A percentile compares a stretch with the other conserved stretches of the same genome.
These are phyloP conservation scores for Dryas iulia DNA, from an alignment of 1,140 invertebrate species.

Conservation along the genomic window DNA sequence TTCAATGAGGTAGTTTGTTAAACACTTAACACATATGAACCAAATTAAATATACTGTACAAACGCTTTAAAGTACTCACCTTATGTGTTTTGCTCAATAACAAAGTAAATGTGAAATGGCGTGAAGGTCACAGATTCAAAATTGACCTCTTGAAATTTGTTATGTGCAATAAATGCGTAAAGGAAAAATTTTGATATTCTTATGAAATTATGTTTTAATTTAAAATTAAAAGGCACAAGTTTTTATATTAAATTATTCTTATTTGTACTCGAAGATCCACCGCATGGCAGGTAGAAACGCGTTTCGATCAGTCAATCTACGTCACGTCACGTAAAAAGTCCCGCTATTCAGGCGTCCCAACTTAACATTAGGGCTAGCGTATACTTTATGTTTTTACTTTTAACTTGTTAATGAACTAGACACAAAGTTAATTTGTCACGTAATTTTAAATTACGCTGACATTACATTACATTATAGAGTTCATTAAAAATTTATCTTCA, in stretches of 20 bases:
- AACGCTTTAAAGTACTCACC: background rate
- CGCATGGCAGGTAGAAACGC: background rate
- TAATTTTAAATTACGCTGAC: background rate
- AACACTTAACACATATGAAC: background rate
- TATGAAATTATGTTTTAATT: background rate
- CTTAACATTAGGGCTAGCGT: conserved; percentile 28
- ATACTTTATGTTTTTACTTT: background rate
- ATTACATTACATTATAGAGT: background rate
- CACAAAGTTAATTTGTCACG: background rate
- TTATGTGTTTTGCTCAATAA: background rate
- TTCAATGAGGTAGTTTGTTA: background rate
- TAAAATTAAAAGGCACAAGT: background rate
- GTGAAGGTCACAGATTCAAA: background rate
- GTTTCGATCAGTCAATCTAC: conserved; percentile 39
- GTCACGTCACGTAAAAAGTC: conserved; percentile 39
- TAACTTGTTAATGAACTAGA: background rate
- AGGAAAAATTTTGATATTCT: background rate
- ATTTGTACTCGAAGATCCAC: background rate
- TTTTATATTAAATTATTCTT: background rate
- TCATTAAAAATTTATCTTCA: background rate
- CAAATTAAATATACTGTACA: background rate
- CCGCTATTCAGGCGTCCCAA: conserved; percentile 28
- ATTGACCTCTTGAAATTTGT: background rate
- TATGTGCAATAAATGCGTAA: background rate
- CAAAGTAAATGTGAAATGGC: background rate